Conservation (phyloP, 2,113 vertebrate species). For the Morone saxatilis region DNA sequence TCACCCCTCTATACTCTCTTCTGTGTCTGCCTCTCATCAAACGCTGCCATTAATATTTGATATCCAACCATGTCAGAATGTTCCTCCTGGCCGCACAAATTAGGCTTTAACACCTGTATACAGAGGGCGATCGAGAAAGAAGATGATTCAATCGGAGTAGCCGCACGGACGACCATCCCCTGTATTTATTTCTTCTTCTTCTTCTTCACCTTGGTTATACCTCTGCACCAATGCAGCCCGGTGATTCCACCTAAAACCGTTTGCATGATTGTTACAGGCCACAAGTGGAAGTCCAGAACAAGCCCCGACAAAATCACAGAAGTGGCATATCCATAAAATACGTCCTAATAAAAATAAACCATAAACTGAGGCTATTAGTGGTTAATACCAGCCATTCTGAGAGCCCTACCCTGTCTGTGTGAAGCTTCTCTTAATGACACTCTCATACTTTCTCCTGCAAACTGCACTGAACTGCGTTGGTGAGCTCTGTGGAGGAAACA, state of each 20-base stretch:
- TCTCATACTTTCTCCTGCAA: slow-evolving; percentile 39
- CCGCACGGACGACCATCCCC: background rate
- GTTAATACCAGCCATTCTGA: background rate
- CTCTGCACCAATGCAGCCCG: background rate
- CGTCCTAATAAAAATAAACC: slow-evolving; percentile 11
- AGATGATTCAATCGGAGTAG: slow-evolving; percentile 53
- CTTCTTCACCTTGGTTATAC: background rate
- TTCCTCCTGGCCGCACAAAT: slow-evolving; percentile 33
- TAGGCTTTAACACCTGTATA: slow-evolving; percentile 7
- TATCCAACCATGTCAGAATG: slow-evolving; percentile 31
- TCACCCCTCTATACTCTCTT: background rate
- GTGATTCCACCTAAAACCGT: background rate
- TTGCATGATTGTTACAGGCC: background rate
- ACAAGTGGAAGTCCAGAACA: background rate
- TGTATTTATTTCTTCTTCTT: background rate
- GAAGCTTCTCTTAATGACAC: background rate
- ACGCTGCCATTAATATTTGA: slow-evolving; percentile 66
- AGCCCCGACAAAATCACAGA: background rate
- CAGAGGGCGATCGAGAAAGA: slow-evolving; percentile 9
- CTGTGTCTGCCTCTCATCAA: slow-evolving; percentile 52
- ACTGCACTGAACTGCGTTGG: background rate
- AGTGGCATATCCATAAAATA: background rate
- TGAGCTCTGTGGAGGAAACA: slow-evolving; percentile 19
- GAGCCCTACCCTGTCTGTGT: slow-evolving; percentile 37
- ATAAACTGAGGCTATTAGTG: background rate